Evolutionary conservation across 2,888 invertebrate genomes (phyloP).

Genomic region (Labia minor): DNA sequence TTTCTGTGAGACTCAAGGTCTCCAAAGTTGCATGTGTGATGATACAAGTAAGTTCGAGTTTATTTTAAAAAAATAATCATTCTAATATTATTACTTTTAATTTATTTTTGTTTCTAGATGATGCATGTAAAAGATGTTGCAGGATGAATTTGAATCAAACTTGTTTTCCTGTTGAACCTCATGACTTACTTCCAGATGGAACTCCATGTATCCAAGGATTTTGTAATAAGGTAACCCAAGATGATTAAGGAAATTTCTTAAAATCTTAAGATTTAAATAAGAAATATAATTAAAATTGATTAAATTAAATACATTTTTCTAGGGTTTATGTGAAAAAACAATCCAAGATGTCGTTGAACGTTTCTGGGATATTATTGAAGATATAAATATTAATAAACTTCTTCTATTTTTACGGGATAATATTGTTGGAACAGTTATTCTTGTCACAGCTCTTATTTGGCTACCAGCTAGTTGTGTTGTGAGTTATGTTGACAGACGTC

Average conservation of each 20-base stretch:
- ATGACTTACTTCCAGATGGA: constrained; percentile 81
- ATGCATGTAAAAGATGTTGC: constrained; percentile 91
- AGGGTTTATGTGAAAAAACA: constrained; percentile 90
- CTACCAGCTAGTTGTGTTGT: constrained; percentile 85
- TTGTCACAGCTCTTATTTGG: constrained; percentile 87
- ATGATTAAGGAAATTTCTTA: background rate
- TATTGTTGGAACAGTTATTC: constrained; percentile 84
- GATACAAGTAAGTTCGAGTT: constrained; percentile 59
- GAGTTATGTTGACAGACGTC: constrained; percentile 69
- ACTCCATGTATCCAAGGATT: constrained; percentile 95
- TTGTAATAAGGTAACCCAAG: constrained; percentile 66
- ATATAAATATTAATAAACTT: constrained; percentile 88
- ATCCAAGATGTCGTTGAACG: constrained; percentile 91
- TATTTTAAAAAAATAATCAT: constrained; percentile 5
- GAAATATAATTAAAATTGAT: background rate
- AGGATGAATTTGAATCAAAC: constrained; percentile 83
- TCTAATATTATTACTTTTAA: constrained; percentile 13
- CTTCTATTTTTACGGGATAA: constrained; percentile 81
- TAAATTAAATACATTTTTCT: constrained; percentile 31
- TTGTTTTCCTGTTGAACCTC: constrained; percentile 79
- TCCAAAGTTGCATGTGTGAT: constrained; percentile 95
- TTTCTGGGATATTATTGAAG: constrained; percentile 95
- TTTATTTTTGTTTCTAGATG: too few relatives aligned
- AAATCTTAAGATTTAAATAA: too few relatives aligned
- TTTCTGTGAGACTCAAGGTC: constrained; percentile 85